These are phyloP conservation scores for Oxystoma pomonae DNA, from an alignment of 2,888 invertebrate genomes.

Conservation along the genomic window DNA sequence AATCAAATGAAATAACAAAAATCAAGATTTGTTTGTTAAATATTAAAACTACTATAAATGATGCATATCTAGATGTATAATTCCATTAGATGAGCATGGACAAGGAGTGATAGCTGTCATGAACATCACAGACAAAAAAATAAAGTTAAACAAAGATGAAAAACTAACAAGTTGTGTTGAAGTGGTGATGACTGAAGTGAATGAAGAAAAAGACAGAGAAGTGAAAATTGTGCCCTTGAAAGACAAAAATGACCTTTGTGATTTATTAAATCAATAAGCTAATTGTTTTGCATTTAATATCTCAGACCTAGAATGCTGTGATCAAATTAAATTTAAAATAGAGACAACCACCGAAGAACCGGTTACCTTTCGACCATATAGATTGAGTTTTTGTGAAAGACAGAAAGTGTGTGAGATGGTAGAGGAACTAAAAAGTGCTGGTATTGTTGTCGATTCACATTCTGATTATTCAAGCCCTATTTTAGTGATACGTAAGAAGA, in stretches of 20 bases:
- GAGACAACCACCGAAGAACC: neutral
- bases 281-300: neutral
- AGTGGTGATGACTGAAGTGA: neutral
- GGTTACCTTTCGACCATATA: constrained; percentile 26
- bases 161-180: neutral
- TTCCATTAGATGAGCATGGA: constrained; percentile 5
- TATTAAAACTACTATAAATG: neutral
- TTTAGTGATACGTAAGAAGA: constrained; percentile 31
- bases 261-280: neutral
- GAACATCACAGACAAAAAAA: neutral
- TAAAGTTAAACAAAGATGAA: neutral
- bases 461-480: constrained; percentile 28
- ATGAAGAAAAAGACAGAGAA: neutral
- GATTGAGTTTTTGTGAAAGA: constrained; percentile 26
- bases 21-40: constrained; percentile 1
- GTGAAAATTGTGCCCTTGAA: neutral
- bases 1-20: neutral
- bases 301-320: neutral
- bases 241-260: neutral
- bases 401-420: constrained; percentile 18
- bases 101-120: constrained; percentile 8
- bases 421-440: constrained; percentile 2
- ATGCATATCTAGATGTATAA: constrained; percentile 3
- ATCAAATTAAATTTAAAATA: neutral
- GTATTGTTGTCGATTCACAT: constrained; percentile 27